phyloP scores from a whole-genome alignment of 2,113 vertebrate species.

The Eupsittula cactorum region DNA sequence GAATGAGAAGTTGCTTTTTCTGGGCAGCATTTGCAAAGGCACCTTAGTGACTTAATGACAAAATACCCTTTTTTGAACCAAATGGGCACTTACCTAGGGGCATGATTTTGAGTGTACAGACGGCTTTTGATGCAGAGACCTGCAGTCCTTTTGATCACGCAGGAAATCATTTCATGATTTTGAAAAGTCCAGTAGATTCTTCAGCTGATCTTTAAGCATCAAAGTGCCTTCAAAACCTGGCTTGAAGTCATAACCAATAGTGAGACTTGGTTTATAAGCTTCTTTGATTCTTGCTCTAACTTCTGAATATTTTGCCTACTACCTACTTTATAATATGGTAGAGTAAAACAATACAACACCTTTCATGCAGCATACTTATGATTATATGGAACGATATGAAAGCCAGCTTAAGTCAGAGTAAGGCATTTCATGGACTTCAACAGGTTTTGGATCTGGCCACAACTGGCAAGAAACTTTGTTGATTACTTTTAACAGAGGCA shows the following conservation, averaged over 20 bases:
- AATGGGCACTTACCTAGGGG: background rate
- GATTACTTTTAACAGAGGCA: background rate
- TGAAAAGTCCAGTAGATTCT: background rate
- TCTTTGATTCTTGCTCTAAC: background rate
- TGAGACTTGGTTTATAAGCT: background rate
- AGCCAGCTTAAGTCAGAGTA: background rate
- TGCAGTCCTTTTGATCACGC: background rate
- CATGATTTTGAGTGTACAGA: background rate
- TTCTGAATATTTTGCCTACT: background rate
- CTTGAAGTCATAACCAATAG: background rate
- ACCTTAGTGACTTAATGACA: background rate
- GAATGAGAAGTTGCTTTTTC: background rate
- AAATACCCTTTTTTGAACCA: background rate
- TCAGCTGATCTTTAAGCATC: background rate
- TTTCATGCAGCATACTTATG: background rate
- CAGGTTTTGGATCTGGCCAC: background rate
- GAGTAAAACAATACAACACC: background rate
- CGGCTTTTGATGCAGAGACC: background rate
- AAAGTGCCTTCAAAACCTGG: background rate
- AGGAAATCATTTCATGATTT: background rate
- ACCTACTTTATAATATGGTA: accelerated
- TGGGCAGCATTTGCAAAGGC: background rate
- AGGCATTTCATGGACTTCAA: background rate
- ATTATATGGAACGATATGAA: background rate
- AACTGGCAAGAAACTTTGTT: background rate